Conservation (phyloP, 2,888 invertebrate species). For the Arge pagana region DNA sequence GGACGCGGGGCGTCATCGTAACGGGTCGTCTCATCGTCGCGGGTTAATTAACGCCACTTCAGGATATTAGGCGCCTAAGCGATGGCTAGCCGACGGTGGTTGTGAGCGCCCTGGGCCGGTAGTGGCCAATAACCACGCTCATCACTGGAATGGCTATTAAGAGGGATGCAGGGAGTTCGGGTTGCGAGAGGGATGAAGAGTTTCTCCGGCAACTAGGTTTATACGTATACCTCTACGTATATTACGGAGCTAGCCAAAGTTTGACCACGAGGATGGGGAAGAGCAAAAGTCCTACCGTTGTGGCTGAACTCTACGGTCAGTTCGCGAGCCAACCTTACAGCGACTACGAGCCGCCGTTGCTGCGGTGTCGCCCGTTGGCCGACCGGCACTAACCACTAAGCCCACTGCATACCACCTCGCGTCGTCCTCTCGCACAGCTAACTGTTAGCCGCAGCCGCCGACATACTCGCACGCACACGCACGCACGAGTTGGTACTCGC, state of each 20-base stretch:
- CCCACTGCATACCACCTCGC: slow-evolving; percentile 50
- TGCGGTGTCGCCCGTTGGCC: slow-evolving; percentile 40
- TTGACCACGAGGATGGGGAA: slow-evolving; percentile 32
- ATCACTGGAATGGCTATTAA: slow-evolving; percentile 31
- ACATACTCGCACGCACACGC: slow-evolving; percentile 13
- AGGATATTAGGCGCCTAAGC: slow-evolving; percentile 1
- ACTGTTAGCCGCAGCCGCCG: slow-evolving; percentile 5
- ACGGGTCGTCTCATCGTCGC: no score
- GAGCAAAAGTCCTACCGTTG: slow-evolving; percentile 11
- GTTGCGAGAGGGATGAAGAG: not conserved
- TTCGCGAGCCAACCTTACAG: slow-evolving; percentile 13
- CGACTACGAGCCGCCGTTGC: slow-evolving; percentile 2
- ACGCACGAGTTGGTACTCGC: no score
- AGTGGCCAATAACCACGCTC: slow-evolving; percentile 37
- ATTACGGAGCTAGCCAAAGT: slow-evolving; percentile 28
- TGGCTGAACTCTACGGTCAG: slow-evolving; percentile 20
- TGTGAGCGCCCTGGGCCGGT: slow-evolving; percentile 28
- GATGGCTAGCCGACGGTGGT: not conserved
- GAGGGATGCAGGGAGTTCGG: slow-evolving; percentile 22
- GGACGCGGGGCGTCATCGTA: no score
- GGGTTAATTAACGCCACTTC: not conserved
- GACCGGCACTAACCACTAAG: slow-evolving; percentile 53
- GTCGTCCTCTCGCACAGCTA: slow-evolving; percentile 23
- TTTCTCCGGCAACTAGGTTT: not conserved
- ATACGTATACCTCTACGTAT: slow-evolving; percentile 11